Conservation (phyloP, 2,888 invertebrate genomes). For the Ryuthela nishihirai region DNA sequence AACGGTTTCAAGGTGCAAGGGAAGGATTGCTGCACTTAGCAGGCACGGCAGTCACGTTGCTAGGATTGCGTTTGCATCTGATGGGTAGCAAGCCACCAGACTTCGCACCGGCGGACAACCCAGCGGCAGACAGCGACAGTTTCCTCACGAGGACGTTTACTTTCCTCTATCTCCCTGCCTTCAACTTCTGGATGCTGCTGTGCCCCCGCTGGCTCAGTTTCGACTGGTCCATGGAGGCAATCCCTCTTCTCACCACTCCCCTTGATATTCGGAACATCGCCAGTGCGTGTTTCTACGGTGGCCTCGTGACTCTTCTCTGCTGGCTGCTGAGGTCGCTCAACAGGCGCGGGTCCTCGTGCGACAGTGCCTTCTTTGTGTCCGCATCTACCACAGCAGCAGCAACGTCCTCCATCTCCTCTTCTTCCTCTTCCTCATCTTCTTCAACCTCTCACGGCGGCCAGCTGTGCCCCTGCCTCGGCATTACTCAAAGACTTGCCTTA, state of each 20-base stretch:
- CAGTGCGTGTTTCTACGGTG: constrained; percentile 54
- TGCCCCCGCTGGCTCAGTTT: constrained; percentile 87
- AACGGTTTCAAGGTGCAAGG: constrained; percentile 46
- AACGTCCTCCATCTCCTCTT: not conserved
- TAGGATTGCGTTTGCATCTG: constrained; percentile 72
- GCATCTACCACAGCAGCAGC: not conserved
- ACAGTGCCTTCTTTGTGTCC: constrained; percentile 7
- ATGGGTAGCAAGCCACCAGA: constrained; percentile 66
- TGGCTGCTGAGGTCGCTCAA: constrained; percentile 15
- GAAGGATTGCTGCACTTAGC: constrained; percentile 55
- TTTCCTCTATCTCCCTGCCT: constrained; percentile 84
- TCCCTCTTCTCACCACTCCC: constrained; percentile 75
- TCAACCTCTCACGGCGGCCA: not conserved
- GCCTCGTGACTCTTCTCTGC: constrained; percentile 1
- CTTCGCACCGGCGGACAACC: constrained; percentile 94
- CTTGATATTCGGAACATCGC: constrained; percentile 75
- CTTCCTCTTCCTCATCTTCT: not conserved
- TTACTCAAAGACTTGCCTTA: constrained; percentile 6
- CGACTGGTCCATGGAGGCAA: constrained; percentile 98
- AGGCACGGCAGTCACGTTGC: constrained; percentile 64
- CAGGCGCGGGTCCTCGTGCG: constrained; percentile 2
- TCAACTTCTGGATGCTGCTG: constrained; percentile 81
- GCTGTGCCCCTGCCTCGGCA: constrained; percentile 17
- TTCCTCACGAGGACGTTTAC: constrained; percentile 78
- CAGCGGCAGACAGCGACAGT: constrained; percentile 81